Percentiles rank a stretch among this genome's conserved stretches.
phyloP scores from a whole-genome alignment of 2,888 invertebrate species.

The Pecten maximus region DNA sequence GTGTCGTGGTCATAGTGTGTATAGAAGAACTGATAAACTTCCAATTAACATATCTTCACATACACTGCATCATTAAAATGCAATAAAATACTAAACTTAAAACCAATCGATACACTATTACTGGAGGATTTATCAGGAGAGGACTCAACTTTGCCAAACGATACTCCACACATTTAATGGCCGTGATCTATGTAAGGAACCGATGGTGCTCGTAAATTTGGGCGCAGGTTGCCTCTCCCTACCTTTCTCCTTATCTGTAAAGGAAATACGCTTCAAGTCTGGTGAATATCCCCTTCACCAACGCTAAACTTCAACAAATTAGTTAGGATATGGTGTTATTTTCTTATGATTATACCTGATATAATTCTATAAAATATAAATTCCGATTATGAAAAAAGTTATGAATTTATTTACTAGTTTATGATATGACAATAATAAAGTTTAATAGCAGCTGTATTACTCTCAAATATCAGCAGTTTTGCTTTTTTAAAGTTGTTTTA shows the following conservation, averaged over 20 bases:
- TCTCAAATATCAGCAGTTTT: no score
- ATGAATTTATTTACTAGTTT: no score
- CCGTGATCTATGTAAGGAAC: not conserved
- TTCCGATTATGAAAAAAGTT: not conserved
- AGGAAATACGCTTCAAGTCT: slow-evolving; percentile 21
- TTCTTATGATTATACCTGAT: not conserved
- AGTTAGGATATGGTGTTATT: not conserved
- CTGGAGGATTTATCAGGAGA: not conserved
- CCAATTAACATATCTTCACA: slow-evolving; percentile 35
- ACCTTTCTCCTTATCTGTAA: not conserved
- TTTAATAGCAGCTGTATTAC: no score
- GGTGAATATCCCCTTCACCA: not conserved
- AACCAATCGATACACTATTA: slow-evolving; percentile 30
- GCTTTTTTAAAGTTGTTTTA: no score
- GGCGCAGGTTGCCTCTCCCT: not conserved
- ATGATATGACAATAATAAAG: no score
- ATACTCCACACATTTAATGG: slow-evolving; percentile 14
- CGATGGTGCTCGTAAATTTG: slow-evolving; percentile 21
- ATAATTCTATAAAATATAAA: not conserved
- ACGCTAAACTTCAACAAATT: not conserved
- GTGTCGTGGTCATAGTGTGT: not conserved
- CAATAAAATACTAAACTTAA: slow-evolving; percentile 23
- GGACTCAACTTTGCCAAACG: not conserved
- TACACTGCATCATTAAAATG: slow-evolving; percentile 27
- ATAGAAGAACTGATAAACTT: not conserved